A percentile compares a stretch with the other conserved stretches of the same genome.
phyloP scores from a whole-genome alignment of 2,113 vertebrate genomes.

The Dromaius novaehollandiae region DNA sequence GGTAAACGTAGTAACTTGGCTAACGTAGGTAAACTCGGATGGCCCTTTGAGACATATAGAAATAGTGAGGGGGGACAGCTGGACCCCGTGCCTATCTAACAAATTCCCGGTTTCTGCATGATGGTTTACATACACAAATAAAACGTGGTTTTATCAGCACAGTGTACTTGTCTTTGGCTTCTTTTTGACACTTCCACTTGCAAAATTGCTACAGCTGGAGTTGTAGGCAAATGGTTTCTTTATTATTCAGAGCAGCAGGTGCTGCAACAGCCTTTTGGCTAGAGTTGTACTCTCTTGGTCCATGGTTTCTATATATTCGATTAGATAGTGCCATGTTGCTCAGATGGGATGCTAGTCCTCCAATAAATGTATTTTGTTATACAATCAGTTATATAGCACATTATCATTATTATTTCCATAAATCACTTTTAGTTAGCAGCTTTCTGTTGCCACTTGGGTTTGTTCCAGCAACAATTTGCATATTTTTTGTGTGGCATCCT shows the following conservation, averaged over 20 bases:
- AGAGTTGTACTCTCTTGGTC: conserved; percentile 8
- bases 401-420: conserved; percentile 44
- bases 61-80: not conserved
- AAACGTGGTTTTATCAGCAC: not conserved
- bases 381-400: conserved; percentile 3
- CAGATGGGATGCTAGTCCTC: conserved; percentile 2
- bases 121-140: not conserved
- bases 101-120: not conserved
- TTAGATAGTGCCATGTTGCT: conserved; percentile 24
- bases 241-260: conserved; percentile 73
- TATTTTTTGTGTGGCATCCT: conserved; percentile 10
- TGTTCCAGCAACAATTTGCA: conserved; percentile 48
- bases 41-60: not conserved
- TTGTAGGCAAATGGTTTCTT: conserved; percentile 52
- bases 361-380: conserved; percentile 36
- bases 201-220: conserved; percentile 59
- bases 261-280: conserved; percentile 54
- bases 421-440: conserved; percentile 42
- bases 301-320: conserved; percentile 53
- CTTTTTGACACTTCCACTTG: conserved; percentile 56
- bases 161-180: conserved; percentile 62
- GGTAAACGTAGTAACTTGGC: not conserved
- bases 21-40: fast-evolving
- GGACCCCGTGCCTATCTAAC: not conserved
- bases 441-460: conserved; percentile 49